phyloP scores from a whole-genome alignment of 30 jellyfish, hydroid and myxozoan genomes.

The Chrysaora quinquecirrha region DNA sequence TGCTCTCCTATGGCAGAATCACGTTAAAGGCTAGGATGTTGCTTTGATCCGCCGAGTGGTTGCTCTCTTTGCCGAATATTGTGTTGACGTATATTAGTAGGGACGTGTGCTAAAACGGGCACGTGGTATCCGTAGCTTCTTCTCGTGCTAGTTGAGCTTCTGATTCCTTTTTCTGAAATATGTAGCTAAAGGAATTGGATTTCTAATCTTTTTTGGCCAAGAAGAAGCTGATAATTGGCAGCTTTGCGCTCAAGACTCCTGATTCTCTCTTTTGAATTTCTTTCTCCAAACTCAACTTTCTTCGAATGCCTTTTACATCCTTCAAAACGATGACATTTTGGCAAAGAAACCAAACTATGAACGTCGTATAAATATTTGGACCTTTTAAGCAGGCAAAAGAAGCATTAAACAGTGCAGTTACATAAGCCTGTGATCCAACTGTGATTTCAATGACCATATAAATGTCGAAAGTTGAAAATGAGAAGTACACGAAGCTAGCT shows the following conservation, averaged over 20 bases:
- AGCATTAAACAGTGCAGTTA: too few species aligned
- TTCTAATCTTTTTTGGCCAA: constrained; percentile 84
- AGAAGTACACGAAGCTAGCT: too few species aligned
- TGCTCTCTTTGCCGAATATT: too few species aligned
- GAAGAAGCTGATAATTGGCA: constrained; percentile 79
- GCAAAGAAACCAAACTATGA: not conserved
- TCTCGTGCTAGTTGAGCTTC: constrained; percentile 16
- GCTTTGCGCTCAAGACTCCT: constrained; percentile 83
- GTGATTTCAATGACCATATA: too few species aligned
- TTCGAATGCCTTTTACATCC: constrained; percentile 71
- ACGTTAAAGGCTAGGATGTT: too few species aligned
- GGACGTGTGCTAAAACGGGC: too few species aligned
- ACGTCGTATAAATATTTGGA: not conserved
- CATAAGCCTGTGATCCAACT: too few species aligned
- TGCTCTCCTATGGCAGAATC: too few species aligned
- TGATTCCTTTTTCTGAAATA: constrained; percentile 7
- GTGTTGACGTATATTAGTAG: too few species aligned
- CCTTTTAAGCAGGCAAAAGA: not conserved
- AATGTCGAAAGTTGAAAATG: too few species aligned
- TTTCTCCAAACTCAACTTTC: constrained; percentile 25
- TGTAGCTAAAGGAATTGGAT: constrained; percentile 67
- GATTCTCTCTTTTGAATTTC: constrained; percentile 54
- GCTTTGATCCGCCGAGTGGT: too few species aligned
- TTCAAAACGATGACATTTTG: not conserved
- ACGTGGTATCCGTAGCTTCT: too few species aligned